phyloP scores from a whole-genome alignment of 1,140 invertebrate genomes.

The Drosophila yakuba region DNA sequence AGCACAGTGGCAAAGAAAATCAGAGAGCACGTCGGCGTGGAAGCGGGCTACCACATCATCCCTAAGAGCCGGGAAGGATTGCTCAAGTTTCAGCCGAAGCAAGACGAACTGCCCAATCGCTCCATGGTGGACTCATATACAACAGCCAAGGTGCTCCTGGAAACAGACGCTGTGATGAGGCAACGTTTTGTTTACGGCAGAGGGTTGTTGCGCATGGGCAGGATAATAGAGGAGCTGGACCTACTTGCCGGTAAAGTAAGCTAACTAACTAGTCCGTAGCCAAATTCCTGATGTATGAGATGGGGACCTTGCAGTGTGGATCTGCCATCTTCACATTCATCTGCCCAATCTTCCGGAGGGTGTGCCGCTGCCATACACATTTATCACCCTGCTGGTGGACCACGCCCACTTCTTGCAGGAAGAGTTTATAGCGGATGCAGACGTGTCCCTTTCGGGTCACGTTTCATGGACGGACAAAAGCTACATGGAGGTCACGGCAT shows the following conservation, averaged over 20 bases:
- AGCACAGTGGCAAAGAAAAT: conserved; percentile 55
- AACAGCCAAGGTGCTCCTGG: conserved; percentile 88
- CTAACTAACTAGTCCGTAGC: background rate
- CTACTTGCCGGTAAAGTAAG: conserved; percentile 88
- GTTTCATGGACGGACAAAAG: conserved; percentile 90
- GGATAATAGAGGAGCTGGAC: conserved; percentile 92
- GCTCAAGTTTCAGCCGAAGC: conserved; percentile 62
- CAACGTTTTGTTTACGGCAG: conserved; percentile 89
- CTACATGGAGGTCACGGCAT: conserved; percentile 90
- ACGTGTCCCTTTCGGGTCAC: conserved; percentile 90
- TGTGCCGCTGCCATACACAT: conserved; percentile 87
- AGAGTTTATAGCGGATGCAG: conserved; percentile 85
- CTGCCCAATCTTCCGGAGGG: conserved; percentile 86
- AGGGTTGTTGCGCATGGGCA: conserved; percentile 88
- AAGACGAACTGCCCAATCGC: conserved; percentile 84
- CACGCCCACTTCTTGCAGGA: conserved; percentile 85
- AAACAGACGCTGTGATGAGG: conserved; percentile 86
- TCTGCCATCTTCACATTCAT: conserved; percentile 89
- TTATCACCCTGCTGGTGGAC: conserved; percentile 91
- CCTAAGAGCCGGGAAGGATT: conserved; percentile 63
- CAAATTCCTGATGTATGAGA: background rate
- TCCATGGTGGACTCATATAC: conserved; percentile 88
- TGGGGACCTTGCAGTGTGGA: conserved; percentile 82
- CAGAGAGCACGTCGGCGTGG: conserved; percentile 49
- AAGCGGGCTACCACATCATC: conserved; percentile 58